Base-by-base conservation (phyloP, 2,888 invertebrate genomes). In the Notodonta ziczac region DNA sequence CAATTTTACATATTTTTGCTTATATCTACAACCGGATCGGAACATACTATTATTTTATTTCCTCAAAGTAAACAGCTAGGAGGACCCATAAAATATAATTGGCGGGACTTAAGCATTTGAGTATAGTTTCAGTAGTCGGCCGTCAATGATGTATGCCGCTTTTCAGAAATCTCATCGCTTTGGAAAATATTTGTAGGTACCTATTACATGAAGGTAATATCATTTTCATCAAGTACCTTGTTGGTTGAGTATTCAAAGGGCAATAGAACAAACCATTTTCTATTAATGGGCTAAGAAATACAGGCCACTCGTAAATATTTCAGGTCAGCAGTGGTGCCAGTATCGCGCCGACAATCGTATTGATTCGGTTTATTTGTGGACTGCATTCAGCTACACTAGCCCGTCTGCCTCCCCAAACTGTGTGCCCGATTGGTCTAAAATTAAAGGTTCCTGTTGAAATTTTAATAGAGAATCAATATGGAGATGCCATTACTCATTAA, bases 311-410 rank as follows among this genome's bases (percentile, higher is more conserved):
- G 66, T 66, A 63, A 66, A 73, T 63, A 71, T 72, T 69, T 73
- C 67, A 74, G 70, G 73, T 71, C 69, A 73, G 74, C 66, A 62
- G 69, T 64, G 73, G 73, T 63, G 70, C 71, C 72, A 63, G 68
- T 66, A 69, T 66, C 66, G 70, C 69, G 70, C 72, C 66, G 66
- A 73, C 75, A 76, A 69, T 70, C 72, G 72, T 90, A 90, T 90
- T 82, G 90, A 90, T 90, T 86, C 70, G 72, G 78, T 83, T 84
- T 90, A 90, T 90, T 90, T 87, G 82, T 86, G 83, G 84, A 73
- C 77, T 77, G 84, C 83, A 84, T 76, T 80, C 72, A 63, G 66
- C 66, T 65, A 63, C 59, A 69, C 71, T 70, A 55, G 62, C 60
- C 66, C 69, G 78, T 70, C 78, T 74, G 72, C 72, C 69, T 57